Conservation (phyloP, 2,888 invertebrate genomes). For the Ochropleura plecta region DNA sequence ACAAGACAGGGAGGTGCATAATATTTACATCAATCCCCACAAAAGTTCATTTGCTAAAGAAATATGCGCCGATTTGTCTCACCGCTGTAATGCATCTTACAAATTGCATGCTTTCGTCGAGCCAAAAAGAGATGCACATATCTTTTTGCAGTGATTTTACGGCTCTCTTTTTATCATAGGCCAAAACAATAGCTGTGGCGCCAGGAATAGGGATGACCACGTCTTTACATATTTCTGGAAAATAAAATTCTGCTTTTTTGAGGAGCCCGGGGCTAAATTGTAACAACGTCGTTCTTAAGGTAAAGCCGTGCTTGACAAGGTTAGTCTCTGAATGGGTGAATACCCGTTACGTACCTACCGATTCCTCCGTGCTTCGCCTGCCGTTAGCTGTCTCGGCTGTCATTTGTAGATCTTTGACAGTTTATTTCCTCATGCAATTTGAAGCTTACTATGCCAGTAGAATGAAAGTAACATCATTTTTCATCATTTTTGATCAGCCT, state of each 20-base stretch:
- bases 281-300: too few species aligned
- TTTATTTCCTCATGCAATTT: background rate
- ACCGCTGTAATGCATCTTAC: conserved; percentile 39
- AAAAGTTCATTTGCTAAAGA: conserved; percentile 46
- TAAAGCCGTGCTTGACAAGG: too few species aligned
- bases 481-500: too few species aligned
- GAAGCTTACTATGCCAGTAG: background rate
- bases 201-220: conserved; percentile 53
- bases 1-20: conserved; percentile 3
- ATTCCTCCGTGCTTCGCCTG: too few species aligned
- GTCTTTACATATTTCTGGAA: background rate
- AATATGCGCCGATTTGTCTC: conserved; percentile 50
- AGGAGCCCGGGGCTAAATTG: too few species aligned
- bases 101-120: conserved; percentile 50
- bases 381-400: too few species aligned
- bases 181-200: conserved; percentile 56
- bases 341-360: too few species aligned
- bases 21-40: conserved; percentile 30
- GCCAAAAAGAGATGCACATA: conserved; percentile 52
- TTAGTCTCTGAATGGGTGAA: too few species aligned
- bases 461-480: background rate
- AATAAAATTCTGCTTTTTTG: background rate
- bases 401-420: too few species aligned
- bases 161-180: conserved; percentile 53
- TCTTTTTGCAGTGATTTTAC: conserved; percentile 40